Percentiles rank a stretch among this genome's conserved stretches.
These are phyloP conservation scores for Formica aserva DNA, from an alignment of 2,888 invertebrate genomes.

Conservation along the genomic window DNA sequence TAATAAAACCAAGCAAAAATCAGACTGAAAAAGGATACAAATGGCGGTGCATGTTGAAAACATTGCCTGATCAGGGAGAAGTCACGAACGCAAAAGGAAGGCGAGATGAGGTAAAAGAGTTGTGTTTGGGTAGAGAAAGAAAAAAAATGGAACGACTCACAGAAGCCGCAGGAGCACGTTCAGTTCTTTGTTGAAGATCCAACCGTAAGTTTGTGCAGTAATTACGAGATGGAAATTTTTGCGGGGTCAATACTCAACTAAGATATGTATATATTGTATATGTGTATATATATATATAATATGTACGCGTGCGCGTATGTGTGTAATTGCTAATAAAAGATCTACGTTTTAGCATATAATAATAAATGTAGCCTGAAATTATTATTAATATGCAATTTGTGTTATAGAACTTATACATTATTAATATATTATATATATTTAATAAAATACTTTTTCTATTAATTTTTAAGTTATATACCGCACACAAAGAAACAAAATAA, in stretches of 20 bases:
- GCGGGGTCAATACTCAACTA: conserved; percentile 28
- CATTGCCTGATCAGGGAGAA: conserved; percentile 66
- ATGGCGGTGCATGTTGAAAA: conserved; percentile 65
- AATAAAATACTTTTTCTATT: background rate
- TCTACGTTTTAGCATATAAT: background rate
- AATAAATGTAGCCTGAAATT: background rate
- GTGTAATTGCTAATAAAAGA: background rate
- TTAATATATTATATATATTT: background rate
- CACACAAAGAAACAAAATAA: background rate
- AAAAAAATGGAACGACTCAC: conserved; percentile 71
- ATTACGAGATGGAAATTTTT: conserved; percentile 61
- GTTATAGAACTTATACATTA: background rate
- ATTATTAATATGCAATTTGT: background rate
- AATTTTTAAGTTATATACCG: background rate
- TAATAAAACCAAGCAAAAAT: background rate
- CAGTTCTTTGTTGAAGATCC: conserved; percentile 73
- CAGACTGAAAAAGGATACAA: conserved; percentile 1
- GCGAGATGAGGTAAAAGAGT: conserved; percentile 71
- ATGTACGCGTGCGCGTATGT: too few relatives aligned
- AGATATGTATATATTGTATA: background rate
- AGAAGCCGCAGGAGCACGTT: conserved; percentile 66
- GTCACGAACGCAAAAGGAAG: conserved; percentile 74
- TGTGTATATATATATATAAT: background rate
- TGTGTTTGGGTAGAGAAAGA: conserved; percentile 74
- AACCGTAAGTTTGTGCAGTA: conserved; percentile 59